Evolutionary conservation across 2,797 vertebrate species (phyloP).

Genomic region (Thripadectes ignobilis): DNA sequence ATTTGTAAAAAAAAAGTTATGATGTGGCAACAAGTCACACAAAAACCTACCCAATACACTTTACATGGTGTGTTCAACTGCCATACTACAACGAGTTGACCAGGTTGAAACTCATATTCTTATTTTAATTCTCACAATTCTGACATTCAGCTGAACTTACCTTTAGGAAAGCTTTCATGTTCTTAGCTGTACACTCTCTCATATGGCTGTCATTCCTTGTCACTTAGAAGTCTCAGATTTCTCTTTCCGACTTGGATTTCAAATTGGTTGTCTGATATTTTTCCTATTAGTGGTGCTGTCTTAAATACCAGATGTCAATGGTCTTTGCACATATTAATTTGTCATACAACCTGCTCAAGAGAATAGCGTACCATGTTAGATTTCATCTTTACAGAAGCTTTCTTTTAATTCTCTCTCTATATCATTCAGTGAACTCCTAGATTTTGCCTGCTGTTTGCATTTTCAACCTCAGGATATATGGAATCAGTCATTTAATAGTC

Average conservation of each 20-base stretch:
- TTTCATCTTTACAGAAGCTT: not conserved
- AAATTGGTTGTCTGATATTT: not conserved
- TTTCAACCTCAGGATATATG: not conserved
- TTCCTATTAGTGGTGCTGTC: not conserved
- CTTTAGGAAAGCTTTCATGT: not conserved
- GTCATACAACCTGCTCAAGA: not conserved
- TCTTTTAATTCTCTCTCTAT: not conserved
- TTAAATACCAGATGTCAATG: not conserved
- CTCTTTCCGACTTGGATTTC: not conserved
- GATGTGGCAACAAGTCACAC: not conserved
- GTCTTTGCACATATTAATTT: not conserved
- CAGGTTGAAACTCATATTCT: not conserved
- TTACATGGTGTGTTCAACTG: not conserved
- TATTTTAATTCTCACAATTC: not conserved
- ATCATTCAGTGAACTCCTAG: not conserved
- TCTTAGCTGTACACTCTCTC: not conserved
- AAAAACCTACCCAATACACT: not conserved
- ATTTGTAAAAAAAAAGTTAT: not conserved
- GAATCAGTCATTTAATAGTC: not conserved
- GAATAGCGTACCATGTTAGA: not conserved
- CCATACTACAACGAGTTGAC: not conserved
- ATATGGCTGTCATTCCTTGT: not conserved
- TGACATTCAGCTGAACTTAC: not conserved
- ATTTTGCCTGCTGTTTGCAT: not conserved
- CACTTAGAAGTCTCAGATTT: not conserved